Percentiles rank a stretch among this genome's conserved stretches.
These are phyloP conservation scores for Synodontis membranacea DNA, from an alignment of 2,113 vertebrate species.

Conservation along the genomic window DNA sequence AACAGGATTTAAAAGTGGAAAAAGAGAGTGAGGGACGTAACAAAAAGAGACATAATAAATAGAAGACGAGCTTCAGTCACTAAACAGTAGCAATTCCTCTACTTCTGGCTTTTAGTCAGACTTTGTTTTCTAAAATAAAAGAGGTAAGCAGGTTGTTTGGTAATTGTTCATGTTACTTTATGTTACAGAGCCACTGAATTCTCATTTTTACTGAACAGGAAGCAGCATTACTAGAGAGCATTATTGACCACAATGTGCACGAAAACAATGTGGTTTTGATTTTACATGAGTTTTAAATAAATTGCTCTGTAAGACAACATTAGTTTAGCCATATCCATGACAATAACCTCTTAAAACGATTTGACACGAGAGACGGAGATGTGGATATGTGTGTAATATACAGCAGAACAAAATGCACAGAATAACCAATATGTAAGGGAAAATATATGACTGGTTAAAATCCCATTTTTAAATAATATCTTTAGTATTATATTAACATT, in stretches of 20 bases:
- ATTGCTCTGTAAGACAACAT: no score
- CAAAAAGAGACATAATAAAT: not conserved
- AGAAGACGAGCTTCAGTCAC: not conserved
- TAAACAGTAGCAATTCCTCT: no score
- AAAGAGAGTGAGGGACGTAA: not conserved
- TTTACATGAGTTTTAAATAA: no score
- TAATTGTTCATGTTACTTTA: not conserved
- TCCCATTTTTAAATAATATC: not conserved
- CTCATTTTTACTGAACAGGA: no score
- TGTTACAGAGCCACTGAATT: not conserved
- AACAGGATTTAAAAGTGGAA: constrained; percentile 1
- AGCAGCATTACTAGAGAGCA: no score
- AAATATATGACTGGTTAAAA: not conserved
- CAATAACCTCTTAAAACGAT: no score
- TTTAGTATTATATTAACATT: not conserved
- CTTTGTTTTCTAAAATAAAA: not conserved
- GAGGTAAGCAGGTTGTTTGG: not conserved
- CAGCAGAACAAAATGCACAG: not conserved
- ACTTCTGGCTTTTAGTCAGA: not conserved
- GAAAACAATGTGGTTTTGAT: no score
- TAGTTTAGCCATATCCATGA: no score
- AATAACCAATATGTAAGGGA: no score
- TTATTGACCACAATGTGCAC: no score
- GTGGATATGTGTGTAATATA: no score
- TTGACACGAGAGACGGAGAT: no score